Conservation (phyloP, 2,888 invertebrate genomes). For the Thysanoteuthis rhombus region DNA sequence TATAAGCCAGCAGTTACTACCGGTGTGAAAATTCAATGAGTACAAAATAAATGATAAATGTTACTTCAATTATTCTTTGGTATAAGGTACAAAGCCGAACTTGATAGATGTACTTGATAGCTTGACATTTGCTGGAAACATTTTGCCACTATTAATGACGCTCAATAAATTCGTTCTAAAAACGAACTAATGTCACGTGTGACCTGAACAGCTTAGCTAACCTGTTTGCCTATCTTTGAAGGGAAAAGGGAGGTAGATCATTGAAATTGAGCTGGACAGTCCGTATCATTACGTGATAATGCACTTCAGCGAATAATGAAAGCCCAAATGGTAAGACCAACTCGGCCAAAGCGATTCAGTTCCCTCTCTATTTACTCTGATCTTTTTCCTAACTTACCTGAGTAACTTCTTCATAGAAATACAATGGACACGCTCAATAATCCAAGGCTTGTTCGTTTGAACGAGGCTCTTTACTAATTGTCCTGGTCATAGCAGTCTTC, state of each 20-base stretch:
- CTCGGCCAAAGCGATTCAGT: too few relatives aligned
- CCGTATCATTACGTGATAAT: too few relatives aligned
- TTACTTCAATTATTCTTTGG: not conserved
- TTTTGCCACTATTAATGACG: not conserved
- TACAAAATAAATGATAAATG: not conserved
- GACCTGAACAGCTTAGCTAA: not conserved
- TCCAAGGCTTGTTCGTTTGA: not conserved
- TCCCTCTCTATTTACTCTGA: too few relatives aligned
- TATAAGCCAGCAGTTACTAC: not conserved
- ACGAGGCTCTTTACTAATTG: not conserved
- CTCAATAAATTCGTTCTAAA: constrained; percentile 12
- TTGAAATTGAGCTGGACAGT: not conserved
- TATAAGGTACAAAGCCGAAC: not conserved
- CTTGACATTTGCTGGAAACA: not conserved
- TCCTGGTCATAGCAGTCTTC: not conserved
- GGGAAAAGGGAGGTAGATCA: not conserved
- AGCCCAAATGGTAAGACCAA: too few relatives aligned
- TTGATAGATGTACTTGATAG: not conserved
- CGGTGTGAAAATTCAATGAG: not conserved
- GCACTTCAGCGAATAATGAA: too few relatives aligned
- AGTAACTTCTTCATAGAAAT: too few relatives aligned
- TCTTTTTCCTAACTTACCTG: too few relatives aligned
- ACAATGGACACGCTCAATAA: not conserved
- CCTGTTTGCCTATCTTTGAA: not conserved
- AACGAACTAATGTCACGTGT: not conserved